Conservation (phyloP, 1,140 invertebrate genomes). For the Meteorus sp. region DNA sequence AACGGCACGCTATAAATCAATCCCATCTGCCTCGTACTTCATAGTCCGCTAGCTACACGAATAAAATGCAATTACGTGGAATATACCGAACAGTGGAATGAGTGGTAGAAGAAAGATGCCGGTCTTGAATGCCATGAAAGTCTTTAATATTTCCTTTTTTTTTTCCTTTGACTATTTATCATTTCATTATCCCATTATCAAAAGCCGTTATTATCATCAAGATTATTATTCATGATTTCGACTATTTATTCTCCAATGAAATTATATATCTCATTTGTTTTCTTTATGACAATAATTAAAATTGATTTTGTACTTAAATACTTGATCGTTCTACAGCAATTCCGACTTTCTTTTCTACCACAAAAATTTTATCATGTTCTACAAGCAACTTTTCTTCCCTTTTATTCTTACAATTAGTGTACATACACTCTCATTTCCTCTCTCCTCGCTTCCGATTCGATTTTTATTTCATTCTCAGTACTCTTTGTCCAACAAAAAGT, state of each 20-base stretch:
- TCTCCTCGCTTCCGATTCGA: neutral
- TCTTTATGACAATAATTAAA: no score
- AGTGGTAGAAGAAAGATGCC: neutral
- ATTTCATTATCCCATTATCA: no score
- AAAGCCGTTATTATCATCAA: no score
- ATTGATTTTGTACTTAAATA: no score
- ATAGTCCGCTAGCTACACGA: conserved; percentile 26
- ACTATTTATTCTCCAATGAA: no score
- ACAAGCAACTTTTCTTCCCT: neutral
- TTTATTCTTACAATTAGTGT: conserved; percentile 21
- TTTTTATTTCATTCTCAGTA: no score
- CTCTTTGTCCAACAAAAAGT: conserved; percentile 10
- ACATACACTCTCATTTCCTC: neutral
- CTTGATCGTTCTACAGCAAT: neutral
- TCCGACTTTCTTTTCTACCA: neutral
- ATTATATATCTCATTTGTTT: no score
- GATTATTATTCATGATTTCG: no score
- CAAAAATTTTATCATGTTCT: neutral
- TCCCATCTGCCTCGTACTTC: conserved; percentile 26
- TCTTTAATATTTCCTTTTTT: no score
- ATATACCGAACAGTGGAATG: conserved; percentile 12
- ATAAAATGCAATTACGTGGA: conserved; percentile 33
- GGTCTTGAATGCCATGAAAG: no score
- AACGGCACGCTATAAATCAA: conserved; percentile 32
- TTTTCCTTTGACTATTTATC: no score